Evolutionary conservation across 2,113 vertebrate genomes (phyloP).

Genomic region (Nesogale talazaci): DNA sequence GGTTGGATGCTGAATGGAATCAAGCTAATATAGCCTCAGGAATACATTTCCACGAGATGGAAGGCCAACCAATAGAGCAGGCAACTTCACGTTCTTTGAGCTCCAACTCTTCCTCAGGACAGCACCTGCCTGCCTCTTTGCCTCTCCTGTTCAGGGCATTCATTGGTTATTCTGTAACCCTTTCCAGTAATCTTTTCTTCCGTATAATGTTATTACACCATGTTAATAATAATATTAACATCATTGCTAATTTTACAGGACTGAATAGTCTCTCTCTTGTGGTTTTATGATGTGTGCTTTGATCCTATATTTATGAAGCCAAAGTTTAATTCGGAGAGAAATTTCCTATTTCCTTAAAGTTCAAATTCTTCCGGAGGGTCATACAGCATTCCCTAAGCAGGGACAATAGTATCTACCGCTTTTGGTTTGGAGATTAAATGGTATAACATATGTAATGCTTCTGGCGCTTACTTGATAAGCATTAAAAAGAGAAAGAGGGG

Average conservation of each 20-base stretch:
- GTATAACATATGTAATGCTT: conserved; percentile 11
- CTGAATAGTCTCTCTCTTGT: not conserved
- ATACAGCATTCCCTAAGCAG: not conserved
- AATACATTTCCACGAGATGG: not conserved
- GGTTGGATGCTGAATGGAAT: conserved; percentile 27
- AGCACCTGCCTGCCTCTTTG: not conserved
- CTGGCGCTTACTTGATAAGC: conserved; percentile 45
- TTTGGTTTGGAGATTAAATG: conserved; percentile 25
- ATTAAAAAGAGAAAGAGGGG: not conserved
- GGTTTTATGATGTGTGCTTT: not conserved
- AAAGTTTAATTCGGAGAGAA: conserved; percentile 36
- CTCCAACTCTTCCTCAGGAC: not conserved
- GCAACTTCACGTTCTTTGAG: not conserved
- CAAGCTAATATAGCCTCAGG: not conserved
- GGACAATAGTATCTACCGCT: not conserved
- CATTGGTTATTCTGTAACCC: not conserved
- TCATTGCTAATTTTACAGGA: too few species aligned
- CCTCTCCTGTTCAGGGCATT: not conserved
- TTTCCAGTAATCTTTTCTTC: not conserved
- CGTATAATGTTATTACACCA: not conserved
- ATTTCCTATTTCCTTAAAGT: not conserved
- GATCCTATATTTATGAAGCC: not conserved
- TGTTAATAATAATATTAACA: not conserved
- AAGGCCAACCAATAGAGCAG: not conserved
- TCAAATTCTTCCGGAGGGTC: not conserved